Conservation (phyloP, 2,113 vertebrate genomes). For the Mustela nigripes region DNA sequence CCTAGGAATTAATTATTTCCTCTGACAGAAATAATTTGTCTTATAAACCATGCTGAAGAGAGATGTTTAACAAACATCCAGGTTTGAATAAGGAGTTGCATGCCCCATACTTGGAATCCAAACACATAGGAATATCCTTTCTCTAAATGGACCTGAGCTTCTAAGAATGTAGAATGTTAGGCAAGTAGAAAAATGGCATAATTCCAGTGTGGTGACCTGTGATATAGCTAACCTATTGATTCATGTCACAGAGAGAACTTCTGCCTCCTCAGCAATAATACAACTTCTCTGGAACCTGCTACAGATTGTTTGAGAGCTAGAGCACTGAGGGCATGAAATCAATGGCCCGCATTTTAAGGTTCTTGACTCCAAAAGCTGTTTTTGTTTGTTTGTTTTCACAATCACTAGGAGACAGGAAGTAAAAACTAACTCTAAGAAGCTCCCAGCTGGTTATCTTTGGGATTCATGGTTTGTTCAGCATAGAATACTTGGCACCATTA, state of each 20-base stretch:
- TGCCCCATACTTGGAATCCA: too few relatives aligned
- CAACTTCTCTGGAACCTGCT: not conserved
- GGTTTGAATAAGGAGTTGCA: too few relatives aligned
- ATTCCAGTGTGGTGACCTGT: not conserved
- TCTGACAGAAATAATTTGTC: not conserved
- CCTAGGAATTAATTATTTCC: slow-evolving; percentile 54
- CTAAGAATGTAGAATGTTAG: not conserved
- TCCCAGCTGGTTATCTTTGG: too few relatives aligned
- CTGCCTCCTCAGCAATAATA: not conserved
- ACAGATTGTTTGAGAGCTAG: not conserved
- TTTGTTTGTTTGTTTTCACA: too few relatives aligned
- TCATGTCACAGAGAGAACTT: not conserved
- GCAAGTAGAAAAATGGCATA: not conserved
- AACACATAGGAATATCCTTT: too few relatives aligned
- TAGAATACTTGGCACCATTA: too few relatives aligned
- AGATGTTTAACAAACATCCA: too few relatives aligned
- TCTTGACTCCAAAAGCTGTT: not conserved
- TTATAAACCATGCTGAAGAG: not conserved
- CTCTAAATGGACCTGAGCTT: not conserved
- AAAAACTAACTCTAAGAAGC: too few relatives aligned
- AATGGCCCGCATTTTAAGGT: not conserved
- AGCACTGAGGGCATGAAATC: not conserved
- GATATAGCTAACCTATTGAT: not conserved
- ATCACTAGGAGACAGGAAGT: too few relatives aligned
- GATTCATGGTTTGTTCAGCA: too few relatives aligned